phyloP scores from a whole-genome alignment of 30 jellyfish, hydroid and myxozoan genomes.

The Aurelia coerulea region DNA sequence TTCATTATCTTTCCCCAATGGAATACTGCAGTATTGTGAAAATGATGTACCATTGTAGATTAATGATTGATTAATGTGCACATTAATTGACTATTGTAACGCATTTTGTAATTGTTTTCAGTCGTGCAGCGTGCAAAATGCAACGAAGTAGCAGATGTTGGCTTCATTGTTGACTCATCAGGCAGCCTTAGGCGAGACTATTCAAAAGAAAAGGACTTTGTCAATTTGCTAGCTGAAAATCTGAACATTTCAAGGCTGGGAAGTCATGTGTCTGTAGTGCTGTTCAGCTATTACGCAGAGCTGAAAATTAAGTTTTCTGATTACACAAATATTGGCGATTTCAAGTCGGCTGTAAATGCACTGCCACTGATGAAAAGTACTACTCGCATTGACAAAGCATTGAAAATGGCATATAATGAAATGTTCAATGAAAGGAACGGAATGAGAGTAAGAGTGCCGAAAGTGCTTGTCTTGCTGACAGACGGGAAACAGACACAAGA shows the following conservation, averaged over 20 bases:
- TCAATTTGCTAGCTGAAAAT: conserved; percentile 27
- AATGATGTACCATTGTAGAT: too few species aligned
- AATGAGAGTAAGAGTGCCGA: conserved; percentile 51
- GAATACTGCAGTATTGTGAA: too few species aligned
- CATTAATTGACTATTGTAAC: too few species aligned
- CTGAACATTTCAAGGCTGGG: conserved; percentile 37
- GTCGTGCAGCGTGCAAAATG: conserved; percentile 33
- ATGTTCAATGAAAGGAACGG: conserved; percentile 58
- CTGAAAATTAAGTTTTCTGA: conserved; percentile 63
- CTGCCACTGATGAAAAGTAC: conserved; percentile 63
- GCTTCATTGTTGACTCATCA: conserved; percentile 69
- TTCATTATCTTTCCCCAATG: too few species aligned
- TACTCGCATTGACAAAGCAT: conserved; percentile 68
- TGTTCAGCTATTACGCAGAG: conserved; percentile 49
- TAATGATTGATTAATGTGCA: too few species aligned
- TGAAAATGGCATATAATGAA: conserved; percentile 40
- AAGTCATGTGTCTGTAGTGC: conserved; percentile 57
- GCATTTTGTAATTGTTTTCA: background rate
- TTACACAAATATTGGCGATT: conserved; percentile 2
- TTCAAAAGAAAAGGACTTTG: conserved; percentile 66
- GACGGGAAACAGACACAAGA: conserved; percentile 70
- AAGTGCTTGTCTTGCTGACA: conserved; percentile 55
- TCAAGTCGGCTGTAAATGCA: conserved; percentile 50
- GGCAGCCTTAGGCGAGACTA: conserved; percentile 59
- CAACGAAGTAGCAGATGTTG: conserved; percentile 49